Evolutionary conservation across 2,888 invertebrate genomes (phyloP).

Genomic region (Bellardia bayeri): DNA sequence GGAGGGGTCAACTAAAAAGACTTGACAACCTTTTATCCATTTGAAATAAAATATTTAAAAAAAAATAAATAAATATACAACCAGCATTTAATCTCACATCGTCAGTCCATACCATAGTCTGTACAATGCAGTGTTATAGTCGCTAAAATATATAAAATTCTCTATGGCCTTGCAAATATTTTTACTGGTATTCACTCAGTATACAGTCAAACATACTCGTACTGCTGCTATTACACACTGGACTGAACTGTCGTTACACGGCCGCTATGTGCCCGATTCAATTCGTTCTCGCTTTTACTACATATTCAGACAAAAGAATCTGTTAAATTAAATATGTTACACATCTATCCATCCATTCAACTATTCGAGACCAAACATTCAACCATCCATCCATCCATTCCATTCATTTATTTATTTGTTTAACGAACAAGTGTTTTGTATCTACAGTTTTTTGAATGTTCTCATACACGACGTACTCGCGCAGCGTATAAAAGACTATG

Average conservation of each 20-base stretch:
- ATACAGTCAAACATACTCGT: too few relatives aligned
- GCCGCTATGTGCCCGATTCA: constrained; percentile 13
- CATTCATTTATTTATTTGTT: constrained; percentile 62
- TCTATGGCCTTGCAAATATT: constrained; percentile 68
- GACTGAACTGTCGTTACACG: constrained; percentile 42
- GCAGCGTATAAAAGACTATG: background rate
- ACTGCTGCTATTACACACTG: constrained; percentile 41
- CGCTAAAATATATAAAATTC: constrained; percentile 49
- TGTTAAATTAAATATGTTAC: constrained; percentile 73
- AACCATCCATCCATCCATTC: constrained; percentile 33
- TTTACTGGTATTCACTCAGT: constrained; percentile 24
- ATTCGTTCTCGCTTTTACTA: constrained; percentile 42
- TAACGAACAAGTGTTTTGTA: constrained; percentile 63
- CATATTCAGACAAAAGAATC: constrained; percentile 66
- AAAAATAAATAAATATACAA: constrained; percentile 18
- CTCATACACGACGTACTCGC: background rate
- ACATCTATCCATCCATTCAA: constrained; percentile 56
- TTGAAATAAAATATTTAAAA: constrained; percentile 20
- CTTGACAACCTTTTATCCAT: constrained; percentile 47
- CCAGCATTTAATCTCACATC: constrained; percentile 55
- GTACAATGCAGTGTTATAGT: background rate
- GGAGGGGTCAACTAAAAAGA: constrained; percentile 20
- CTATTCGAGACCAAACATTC: constrained; percentile 13
- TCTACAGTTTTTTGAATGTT: constrained; percentile 32
- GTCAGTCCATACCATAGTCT: constrained; percentile 52